A percentile compares a stretch with the other conserved stretches of the same genome.
phyloP scores from a whole-genome alignment of 2,113 vertebrate species.

The Dendropsophus ebraccatus region DNA sequence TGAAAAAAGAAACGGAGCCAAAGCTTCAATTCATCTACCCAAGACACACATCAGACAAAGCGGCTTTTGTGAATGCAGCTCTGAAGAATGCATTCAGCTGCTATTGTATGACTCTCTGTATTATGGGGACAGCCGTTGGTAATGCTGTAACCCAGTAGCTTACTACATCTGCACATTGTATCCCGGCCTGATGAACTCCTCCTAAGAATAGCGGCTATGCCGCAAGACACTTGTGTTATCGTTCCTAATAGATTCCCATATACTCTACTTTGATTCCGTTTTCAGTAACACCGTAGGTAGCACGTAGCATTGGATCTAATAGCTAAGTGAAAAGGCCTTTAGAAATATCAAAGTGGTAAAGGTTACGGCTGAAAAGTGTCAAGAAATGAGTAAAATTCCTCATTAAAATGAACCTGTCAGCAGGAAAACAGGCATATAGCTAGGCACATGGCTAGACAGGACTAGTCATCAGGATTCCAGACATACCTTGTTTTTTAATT shows the following conservation, averaged over 20 bases:
- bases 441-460: too few species aligned
- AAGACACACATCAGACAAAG: slow-evolving; percentile 24
- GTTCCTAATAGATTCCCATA: background rate
- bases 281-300: background rate
- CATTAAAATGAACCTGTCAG: too few species aligned
- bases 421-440: too few species aligned
- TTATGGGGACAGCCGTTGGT: slow-evolving; percentile 16
- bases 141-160: slow-evolving; percentile 7
- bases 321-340: background rate
- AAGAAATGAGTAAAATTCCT: too few species aligned
- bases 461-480: too few species aligned
- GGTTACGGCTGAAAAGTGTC: background rate
- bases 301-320: background rate
- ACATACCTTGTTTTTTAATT: too few species aligned
- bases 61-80: slow-evolving; percentile 19
- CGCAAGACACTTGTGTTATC: background rate
- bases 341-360: background rate
- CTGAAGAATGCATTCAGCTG: background rate
- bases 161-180: slow-evolving; percentile 31
- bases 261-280: background rate
- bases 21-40: background rate
- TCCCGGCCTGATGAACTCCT: slow-evolving; percentile 33
- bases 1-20: too few species aligned
- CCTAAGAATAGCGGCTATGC: background rate
- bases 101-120: slow-evolving; percentile 18